phyloP scores from a whole-genome alignment of 2,888 invertebrate species.

The Scaptomyza parva region DNA sequence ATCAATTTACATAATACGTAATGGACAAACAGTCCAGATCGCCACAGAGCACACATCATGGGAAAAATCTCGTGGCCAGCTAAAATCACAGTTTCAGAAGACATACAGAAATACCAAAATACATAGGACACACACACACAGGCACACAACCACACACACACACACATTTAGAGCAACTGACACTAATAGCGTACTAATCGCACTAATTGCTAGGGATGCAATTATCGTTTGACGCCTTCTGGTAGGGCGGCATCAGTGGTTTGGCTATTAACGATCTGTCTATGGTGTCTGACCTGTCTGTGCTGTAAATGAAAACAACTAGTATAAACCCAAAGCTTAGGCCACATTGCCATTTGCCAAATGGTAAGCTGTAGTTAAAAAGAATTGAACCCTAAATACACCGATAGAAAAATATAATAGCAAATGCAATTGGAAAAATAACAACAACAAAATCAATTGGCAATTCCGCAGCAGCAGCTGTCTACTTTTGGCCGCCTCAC shows the following conservation, averaged over 20 bases:
- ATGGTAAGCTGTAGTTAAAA: constrained; percentile 65
- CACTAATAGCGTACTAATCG: constrained; percentile 79
- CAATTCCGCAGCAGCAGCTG: constrained; percentile 62
- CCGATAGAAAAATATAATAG: constrained; percentile 7
- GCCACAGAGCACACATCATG: constrained; percentile 61
- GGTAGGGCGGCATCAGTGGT: constrained; percentile 15
- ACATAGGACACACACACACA: constrained; percentile 16
- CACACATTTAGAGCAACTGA: constrained; percentile 35
- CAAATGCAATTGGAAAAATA: constrained; percentile 13
- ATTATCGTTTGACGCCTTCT: constrained; percentile 72
- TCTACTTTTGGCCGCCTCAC: constrained; percentile 73
- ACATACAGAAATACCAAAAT: constrained; percentile 20
- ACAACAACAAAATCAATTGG: constrained; percentile 70
- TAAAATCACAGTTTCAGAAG: constrained; percentile 30
- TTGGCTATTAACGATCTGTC: constrained; percentile 32
- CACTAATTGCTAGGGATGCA: constrained; percentile 79
- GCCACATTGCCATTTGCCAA: constrained; percentile 66
- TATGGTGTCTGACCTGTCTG: constrained; percentile 37
- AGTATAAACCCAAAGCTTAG: constrained; percentile 16
- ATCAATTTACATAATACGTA: constrained; percentile 46
- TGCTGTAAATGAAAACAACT: constrained; percentile 48
- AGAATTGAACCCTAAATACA: constrained; percentile 38
- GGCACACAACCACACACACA: constrained; percentile 16
- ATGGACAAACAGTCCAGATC: constrained; percentile 3
- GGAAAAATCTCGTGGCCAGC: constrained; percentile 51